A percentile compares a stretch with the other conserved stretches of the same genome.
Conservation (phyloP, 2,797 vertebrate species). For the Falco peregrinus region DNA sequence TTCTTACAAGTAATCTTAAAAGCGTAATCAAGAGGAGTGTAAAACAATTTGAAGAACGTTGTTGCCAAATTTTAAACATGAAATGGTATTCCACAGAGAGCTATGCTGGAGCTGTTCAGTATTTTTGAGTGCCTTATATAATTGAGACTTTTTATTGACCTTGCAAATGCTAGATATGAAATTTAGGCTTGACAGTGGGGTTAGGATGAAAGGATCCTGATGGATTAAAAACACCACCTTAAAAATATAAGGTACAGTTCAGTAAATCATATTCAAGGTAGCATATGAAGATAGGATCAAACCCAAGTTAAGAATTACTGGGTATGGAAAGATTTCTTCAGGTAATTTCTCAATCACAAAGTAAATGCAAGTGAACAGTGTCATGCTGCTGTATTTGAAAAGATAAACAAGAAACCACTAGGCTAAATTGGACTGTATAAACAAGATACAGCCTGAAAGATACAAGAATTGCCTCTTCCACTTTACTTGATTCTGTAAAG, state of each 20-base stretch:
- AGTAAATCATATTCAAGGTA: background rate
- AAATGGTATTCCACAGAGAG: background rate
- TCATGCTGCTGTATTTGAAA: background rate
- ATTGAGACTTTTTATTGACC: background rate
- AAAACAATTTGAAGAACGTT: background rate
- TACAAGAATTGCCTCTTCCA: background rate
- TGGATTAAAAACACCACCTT: background rate
- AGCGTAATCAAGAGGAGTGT: background rate
- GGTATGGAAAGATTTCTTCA: background rate
- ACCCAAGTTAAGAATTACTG: background rate
- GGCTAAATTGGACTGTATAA: background rate
- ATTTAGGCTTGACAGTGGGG: background rate
- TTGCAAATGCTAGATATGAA: background rate
- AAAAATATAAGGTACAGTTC: background rate
- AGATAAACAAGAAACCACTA: background rate
- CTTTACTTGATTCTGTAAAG: background rate
- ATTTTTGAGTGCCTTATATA: background rate
- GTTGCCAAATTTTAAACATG: background rate
- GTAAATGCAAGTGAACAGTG: background rate
- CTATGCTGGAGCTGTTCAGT: background rate
- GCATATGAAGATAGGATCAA: background rate
- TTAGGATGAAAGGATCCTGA: background rate
- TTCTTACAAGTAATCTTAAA: background rate
- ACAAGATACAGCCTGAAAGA: background rate
- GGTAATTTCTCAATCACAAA: background rate